Evolutionary conservation across 2,888 invertebrate species (phyloP).

Genomic region (Seira musarum): DNA sequence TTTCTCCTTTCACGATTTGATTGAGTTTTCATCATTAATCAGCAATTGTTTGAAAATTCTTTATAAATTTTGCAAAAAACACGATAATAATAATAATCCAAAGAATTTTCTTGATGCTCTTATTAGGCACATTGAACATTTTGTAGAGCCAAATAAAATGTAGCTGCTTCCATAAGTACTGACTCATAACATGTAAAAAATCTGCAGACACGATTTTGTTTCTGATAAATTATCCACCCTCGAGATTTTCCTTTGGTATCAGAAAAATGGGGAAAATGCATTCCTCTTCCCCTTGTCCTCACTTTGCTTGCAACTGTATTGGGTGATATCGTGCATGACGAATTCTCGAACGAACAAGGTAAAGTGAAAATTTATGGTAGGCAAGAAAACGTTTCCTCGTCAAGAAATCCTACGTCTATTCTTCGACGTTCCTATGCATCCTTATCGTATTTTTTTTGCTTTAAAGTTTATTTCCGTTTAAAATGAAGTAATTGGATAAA

Average conservation of each 20-base stretch:
- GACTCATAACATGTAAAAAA: not conserved
- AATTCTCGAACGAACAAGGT: constrained; percentile 31
- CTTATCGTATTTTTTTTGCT: too few relatives aligned
- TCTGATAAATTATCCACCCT: constrained; percentile 47
- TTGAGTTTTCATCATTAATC: constrained; percentile 13
- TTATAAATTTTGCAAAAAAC: not conserved
- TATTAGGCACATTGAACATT: too few relatives aligned
- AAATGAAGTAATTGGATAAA: too few relatives aligned
- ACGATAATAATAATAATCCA: too few relatives aligned
- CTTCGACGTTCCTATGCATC: too few relatives aligned
- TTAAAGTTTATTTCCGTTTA: too few relatives aligned
- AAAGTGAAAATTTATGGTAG: constrained; percentile 26
- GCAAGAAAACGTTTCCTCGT: not conserved
- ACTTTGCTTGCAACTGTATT: not conserved
- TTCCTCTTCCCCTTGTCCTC: not conserved
- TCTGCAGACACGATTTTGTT: constrained; percentile 33
- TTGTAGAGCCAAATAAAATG: too few relatives aligned
- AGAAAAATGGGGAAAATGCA: not conserved
- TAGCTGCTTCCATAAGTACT: too few relatives aligned
- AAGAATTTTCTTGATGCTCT: too few relatives aligned
- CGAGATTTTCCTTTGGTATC: constrained; percentile 5
- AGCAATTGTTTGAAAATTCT: not conserved
- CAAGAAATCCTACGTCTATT: not conserved
- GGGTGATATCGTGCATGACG: constrained; percentile 34
- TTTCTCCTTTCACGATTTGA: constrained; percentile 12